phyloP scores from a whole-genome alignment of 2,888 invertebrate genomes.

The Drosophila nr. perissopoda region DNA sequence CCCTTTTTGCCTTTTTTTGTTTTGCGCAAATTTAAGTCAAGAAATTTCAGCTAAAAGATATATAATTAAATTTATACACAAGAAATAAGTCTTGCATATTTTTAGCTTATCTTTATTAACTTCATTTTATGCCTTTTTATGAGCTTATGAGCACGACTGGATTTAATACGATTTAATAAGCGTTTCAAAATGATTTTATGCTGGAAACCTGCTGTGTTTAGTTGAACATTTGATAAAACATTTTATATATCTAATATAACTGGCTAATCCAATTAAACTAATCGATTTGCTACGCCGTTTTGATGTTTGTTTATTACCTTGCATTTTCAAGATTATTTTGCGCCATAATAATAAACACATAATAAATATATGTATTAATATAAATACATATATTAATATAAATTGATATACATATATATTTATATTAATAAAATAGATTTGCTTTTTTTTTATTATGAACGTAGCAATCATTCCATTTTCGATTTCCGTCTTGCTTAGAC shows the following conservation, averaged over 20 bases:
- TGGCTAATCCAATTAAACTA: neutral
- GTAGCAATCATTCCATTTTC: neutral
- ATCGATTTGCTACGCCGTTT: neutral
- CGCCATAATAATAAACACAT: too few relatives aligned
- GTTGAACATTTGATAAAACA: neutral
- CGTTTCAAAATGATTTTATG: neutral
- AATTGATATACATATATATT: neutral
- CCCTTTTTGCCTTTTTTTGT: neutral
- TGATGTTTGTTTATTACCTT: neutral
- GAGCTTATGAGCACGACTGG: neutral
- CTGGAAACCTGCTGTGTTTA: neutral
- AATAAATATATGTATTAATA: neutral
- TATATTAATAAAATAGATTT: neutral
- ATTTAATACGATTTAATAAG: neutral
- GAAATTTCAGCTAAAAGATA: neutral
- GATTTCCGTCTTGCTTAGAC: neutral
- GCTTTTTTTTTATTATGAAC: too few relatives aligned
- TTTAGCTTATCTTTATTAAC: neutral
- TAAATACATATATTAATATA: neutral
- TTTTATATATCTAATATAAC: neutral
- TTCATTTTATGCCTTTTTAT: neutral
- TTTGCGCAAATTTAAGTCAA: neutral
- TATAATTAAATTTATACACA: neutral
- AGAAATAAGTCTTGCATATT: neutral
- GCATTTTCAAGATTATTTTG: neutral